Percentiles rank a stretch among this genome's conserved stretches.
Conservation (phyloP, 1,140 invertebrate genomes). For the Drosophila lacertosa region DNA sequence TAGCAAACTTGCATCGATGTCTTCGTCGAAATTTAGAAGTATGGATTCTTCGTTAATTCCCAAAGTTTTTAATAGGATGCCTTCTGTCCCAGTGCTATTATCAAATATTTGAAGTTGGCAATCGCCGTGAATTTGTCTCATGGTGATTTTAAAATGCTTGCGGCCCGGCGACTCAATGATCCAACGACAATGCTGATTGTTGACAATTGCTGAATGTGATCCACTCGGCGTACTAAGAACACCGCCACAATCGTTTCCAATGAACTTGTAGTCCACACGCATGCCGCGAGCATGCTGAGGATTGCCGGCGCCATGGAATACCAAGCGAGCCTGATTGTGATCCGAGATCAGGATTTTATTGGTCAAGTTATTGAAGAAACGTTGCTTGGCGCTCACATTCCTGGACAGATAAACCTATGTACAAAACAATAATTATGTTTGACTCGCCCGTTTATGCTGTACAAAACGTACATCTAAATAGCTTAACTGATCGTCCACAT, state of each 20-base stretch:
- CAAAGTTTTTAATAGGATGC: background rate
- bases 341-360: conserved; percentile 85
- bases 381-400: conserved; percentile 32
- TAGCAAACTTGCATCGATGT: conserved; percentile 36
- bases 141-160: conserved; percentile 2
- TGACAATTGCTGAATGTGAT: rapidly evolving
- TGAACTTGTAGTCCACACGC: conserved; percentile 82
- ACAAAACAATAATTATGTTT: conserved; percentile 83
- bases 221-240: conserved; percentile 84
- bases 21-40: background rate
- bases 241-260: conserved; percentile 88
- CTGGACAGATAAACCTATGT: conserved; percentile 53
- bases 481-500: conserved; percentile 4
- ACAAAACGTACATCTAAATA: conserved; percentile 54
- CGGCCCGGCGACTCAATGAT: conserved; percentile 85
- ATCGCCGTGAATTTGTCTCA: rapidly evolving
- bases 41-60: background rate
- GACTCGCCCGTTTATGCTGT: background rate
- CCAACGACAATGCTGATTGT: conserved; percentile 91
- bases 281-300: conserved; percentile 86
- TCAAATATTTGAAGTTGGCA: background rate
- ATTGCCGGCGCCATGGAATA: conserved; percentile 86
- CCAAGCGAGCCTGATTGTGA: conserved; percentile 89
- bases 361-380: conserved; percentile 37
- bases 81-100: conserved; percentile 23